phyloP scores from a whole-genome alignment of 1,140 invertebrate species.

The Pristionchus pacificus region DNA sequence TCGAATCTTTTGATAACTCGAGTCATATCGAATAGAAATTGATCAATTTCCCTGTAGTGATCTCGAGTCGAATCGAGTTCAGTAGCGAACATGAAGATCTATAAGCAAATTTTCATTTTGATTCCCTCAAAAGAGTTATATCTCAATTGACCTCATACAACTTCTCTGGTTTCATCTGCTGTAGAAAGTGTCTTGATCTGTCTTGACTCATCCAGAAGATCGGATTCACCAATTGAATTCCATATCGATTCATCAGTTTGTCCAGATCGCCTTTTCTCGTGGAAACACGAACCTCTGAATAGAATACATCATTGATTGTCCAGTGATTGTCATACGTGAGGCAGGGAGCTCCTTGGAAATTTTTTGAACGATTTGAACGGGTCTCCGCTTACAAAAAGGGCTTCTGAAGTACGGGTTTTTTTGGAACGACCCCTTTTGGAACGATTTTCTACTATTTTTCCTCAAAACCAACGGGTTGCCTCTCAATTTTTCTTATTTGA shows the following conservation, averaged over 20 bases:
- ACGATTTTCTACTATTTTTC: no score
- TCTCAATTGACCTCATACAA: conserved; percentile 28
- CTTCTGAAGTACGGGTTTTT: not conserved
- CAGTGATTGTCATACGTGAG: not conserved
- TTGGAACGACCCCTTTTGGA: not conserved
- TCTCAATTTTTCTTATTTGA: no score
- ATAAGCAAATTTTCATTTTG: not conserved
- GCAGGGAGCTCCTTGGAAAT: no score
- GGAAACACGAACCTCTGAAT: conserved; percentile 17
- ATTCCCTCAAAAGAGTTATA: conserved; percentile 4
- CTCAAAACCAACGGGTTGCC: no score
- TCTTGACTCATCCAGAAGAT: conserved; percentile 41
- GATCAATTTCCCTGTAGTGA: not conserved
- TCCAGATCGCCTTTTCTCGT: conserved; percentile 33
- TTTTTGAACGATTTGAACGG: no score
- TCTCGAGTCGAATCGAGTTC: conserved; percentile 7
- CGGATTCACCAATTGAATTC: conserved; percentile 38
- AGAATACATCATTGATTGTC: not conserved
- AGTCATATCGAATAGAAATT: not conserved
- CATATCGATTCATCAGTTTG: conserved; percentile 26
- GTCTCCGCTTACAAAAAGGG: no score
- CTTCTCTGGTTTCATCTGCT: conserved; percentile 29
- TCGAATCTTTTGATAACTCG: no score
- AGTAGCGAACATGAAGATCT: conserved; percentile 29
- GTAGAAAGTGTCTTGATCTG: conserved; percentile 25